Evolutionary conservation across 2,888 invertebrate species (phyloP), one percentile per base, ranked within the genome.

Genomic region (Stenolophus ochropezus): DNA sequence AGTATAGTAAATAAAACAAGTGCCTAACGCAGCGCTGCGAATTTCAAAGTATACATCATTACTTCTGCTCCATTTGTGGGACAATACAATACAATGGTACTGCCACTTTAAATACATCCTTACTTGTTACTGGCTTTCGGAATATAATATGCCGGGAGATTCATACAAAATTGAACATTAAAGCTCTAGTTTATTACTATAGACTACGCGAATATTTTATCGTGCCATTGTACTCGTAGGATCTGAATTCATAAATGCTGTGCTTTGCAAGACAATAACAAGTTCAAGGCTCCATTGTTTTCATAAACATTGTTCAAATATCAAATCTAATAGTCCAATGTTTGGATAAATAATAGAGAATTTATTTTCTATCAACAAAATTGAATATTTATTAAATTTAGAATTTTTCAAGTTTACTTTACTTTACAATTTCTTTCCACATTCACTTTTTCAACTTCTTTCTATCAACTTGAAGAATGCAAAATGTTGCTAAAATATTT

Each of bases 111-210:
- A 49, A 73, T 71, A 71, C 11, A 61, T 61, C 14, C 18, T 51
- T 58, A 42, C 71, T 27, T 69, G 33, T 42, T 69, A 71, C 49
- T 49, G 20, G 42, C 20, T 18, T 47, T 47, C 21, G 5, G 47
- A 47, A 20, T 73, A 73, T 73, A 73, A 73, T 49, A 49, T 49
- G 73, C 21, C 21, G 8, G 42, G 6, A 42, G 42, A 42, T 69
- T 69, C 42, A 73, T 47, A 49, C 47, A 73, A 73, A 73, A 73
- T 73, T 73, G 21, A 73, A 33, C 73, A 42, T 73, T 42, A 73
- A 73, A 4, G 47, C 73, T 49, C 6, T 73, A 47, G 49, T 73
- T 23, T 73, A 73, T 47, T 5, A 73, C 49, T n/a, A 27, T 69
- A 69, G 42, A 16, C 33, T 56, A 8, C 6, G 61, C 14, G 25